Base-by-base conservation (phyloP, 2,888 invertebrate genomes). In the Ischnus inquisitorius region DNA sequence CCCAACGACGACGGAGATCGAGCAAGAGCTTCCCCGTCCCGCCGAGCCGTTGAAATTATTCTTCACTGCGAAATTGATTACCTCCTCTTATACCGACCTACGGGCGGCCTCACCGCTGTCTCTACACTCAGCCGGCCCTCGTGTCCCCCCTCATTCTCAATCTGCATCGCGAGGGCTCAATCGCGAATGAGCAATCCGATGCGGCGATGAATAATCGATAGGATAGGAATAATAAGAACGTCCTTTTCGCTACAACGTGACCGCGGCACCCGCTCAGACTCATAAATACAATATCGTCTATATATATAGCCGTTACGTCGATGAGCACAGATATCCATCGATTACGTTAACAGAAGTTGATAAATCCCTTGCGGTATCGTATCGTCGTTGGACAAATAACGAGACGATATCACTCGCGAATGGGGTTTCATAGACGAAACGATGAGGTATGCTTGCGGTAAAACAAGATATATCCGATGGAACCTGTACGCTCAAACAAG, bases 1-100 rank as follows among this genome's bases (percentile, higher is more conserved):
- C 25, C 65, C 25, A 76, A 57, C 76, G 71, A 79, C 77, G 68
- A 69, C 68, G 60, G 76, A 68, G 51, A 62, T 62, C 34, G 69
- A 74, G 51, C 74, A 43, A 25, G 71, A 76, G 76, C 34, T 34
- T 8, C 8, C 34, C 34, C n/a, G n/a, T n/a, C n/a, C 34, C 34
- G 34, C 34, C 46, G 72, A 77, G 67, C 67, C 83, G 60, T 76
- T 83, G 68, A 78, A 78, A 82, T 82, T 72, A 82, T 78, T 82
- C 78, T 74, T 51, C 68, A n/a, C 76, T 48, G 28, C 65, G 83
- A 46, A 79, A 80, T 83, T 68, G 72, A 83, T 83, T 68, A 77
- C 67, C 72, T 62, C 57, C 34, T 60, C 74, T 28, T 65, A 34
- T 34, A 8, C 76, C 75, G 5, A 54, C 51, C 43, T 62, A 28